Evolutionary conservation across 2,888 invertebrate genomes (phyloP).

Genomic region (Galeruca laticollis): DNA sequence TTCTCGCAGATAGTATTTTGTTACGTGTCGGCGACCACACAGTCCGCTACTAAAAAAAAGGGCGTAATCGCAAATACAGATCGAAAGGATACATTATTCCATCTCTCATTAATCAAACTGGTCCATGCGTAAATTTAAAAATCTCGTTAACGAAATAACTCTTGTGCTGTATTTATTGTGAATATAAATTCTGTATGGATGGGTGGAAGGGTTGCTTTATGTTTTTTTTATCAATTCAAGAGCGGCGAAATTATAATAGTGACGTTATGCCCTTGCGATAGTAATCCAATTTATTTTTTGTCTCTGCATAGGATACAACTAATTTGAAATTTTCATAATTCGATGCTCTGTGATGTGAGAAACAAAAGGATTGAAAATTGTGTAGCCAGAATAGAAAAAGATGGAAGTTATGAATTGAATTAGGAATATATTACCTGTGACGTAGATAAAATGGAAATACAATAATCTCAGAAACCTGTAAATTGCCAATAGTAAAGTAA

Average conservation of each 20-base stretch:
- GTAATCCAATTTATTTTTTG: too few species aligned
- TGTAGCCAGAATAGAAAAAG: too few species aligned
- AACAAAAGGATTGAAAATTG: too few species aligned
- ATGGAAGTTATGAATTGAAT: too few species aligned
- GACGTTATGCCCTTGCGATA: too few species aligned
- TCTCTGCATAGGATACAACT: too few species aligned
- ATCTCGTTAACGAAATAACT: slow-evolving; percentile 65
- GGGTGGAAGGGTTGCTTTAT: slow-evolving; percentile 53
- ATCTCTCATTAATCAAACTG: slow-evolving; percentile 64
- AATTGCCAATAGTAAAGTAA: too few species aligned
- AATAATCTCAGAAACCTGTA: too few species aligned
- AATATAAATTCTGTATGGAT: slow-evolving; percentile 59
- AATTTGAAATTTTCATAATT: too few species aligned
- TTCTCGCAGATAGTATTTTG: slow-evolving; percentile 46
- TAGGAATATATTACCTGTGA: too few species aligned
- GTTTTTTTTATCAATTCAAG: slow-evolving; percentile 22
- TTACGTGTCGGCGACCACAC: slow-evolving; percentile 40
- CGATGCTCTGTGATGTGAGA: too few species aligned
- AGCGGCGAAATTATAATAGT: neutral
- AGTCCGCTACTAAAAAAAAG: slow-evolving; percentile 52
- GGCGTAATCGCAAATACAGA: slow-evolving; percentile 60
- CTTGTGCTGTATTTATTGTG: slow-evolving; percentile 63
- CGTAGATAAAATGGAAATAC: too few species aligned
- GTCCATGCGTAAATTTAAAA: slow-evolving; percentile 64
- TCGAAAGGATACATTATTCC: slow-evolving; percentile 65